A percentile compares a stretch with the other conserved stretches of the same genome.
Conservation (phyloP, 2,113 vertebrate species). For the Illadopsis cleaveri region DNA sequence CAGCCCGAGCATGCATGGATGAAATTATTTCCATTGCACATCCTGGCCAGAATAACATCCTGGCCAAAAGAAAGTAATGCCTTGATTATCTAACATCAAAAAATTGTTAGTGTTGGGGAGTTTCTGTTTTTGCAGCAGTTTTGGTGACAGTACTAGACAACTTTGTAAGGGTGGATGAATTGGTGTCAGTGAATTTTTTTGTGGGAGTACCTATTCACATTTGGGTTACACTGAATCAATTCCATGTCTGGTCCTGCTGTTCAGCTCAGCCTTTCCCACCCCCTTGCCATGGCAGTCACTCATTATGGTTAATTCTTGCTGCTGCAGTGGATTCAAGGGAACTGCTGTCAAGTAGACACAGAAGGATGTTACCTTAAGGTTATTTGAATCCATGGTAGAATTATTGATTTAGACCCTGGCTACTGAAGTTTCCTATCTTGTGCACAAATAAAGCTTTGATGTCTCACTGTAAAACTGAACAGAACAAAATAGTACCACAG, state of each 20-base stretch:
- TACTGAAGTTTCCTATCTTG: background rate
- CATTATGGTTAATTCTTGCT: background rate
- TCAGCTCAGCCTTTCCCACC: background rate
- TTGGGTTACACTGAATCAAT: background rate
- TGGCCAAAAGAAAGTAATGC: background rate
- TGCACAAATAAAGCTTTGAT: background rate
- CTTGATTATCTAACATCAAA: background rate
- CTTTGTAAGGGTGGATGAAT: background rate
- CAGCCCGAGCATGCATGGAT: accelerated
- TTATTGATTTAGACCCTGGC: background rate
- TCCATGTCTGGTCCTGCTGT: background rate
- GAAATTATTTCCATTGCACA: background rate
- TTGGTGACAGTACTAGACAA: background rate
- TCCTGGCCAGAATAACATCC: background rate
- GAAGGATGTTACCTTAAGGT: background rate
- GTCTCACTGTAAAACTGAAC: background rate
- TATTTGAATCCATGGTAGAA: background rate
- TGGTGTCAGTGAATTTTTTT: background rate
- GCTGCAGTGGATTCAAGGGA: background rate
- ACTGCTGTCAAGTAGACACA: background rate
- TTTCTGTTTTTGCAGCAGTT: background rate
- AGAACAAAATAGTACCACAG: background rate
- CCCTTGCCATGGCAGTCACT: background rate
- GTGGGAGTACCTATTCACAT: background rate
- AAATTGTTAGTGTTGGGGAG: background rate